These are phyloP conservation scores for Archilochus colubris DNA, from an alignment of 2,113 vertebrate species.

Conservation along the genomic window DNA sequence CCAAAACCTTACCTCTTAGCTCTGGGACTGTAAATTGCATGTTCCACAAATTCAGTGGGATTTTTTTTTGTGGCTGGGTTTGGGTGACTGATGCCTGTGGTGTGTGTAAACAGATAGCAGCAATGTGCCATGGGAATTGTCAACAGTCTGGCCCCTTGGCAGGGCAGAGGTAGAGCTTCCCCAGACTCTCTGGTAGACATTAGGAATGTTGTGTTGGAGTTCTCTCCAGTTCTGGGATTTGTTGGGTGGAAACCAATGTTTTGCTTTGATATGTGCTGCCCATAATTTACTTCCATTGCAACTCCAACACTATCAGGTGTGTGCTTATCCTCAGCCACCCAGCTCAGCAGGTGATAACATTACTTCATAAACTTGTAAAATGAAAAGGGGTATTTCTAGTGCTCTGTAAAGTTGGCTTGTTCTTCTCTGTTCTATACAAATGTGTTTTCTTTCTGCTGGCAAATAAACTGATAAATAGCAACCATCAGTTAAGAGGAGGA, in stretches of 20 bases:
- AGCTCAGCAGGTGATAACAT: background rate
- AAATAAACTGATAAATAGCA: background rate
- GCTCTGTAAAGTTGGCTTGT: background rate
- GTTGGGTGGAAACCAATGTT: background rate
- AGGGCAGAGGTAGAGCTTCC: background rate
- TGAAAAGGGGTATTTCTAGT: background rate
- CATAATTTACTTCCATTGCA: background rate
- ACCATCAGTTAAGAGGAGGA: constrained; percentile 4
- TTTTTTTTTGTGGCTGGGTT: background rate
- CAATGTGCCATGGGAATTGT: rapidly evolving
- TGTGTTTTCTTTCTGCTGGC: background rate
- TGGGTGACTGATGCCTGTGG: background rate
- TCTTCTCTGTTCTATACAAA: background rate
- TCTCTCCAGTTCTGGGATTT: background rate
- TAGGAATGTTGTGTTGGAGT: background rate
- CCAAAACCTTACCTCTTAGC: background rate
- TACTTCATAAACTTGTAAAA: background rate
- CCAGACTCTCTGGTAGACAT: rapidly evolving
- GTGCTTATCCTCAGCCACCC: background rate
- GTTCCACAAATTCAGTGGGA: background rate
- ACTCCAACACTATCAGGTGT: background rate
- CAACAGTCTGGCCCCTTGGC: background rate
- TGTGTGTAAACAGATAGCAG: background rate
- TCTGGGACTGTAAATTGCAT: rapidly evolving
- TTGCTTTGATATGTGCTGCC: background rate